Evolutionary conservation across 2,113 vertebrate genomes (phyloP), one percentile per base, ranked within the genome.

Genomic region (Tor tambroides): DNA sequence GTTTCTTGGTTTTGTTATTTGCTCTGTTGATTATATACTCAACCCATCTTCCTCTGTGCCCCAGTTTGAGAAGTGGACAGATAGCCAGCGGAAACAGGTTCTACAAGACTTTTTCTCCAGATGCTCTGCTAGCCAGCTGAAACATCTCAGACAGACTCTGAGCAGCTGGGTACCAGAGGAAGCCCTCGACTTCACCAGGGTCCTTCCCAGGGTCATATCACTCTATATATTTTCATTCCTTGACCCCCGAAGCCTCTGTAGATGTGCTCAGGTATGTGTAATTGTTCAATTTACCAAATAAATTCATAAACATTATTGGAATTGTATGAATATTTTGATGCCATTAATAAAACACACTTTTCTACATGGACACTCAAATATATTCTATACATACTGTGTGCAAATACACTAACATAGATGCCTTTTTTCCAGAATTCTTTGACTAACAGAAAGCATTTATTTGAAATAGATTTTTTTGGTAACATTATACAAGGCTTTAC

Each of bases 1-100:
- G 43, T 46, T 46, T 46, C 43, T 46, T 46, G 43, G 6, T 46
- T 46, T 46, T 46, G 11, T 46, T 46, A 3, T 46, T 46, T 46
- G 43, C 11, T 46, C 43, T 46, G 43, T 46, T 46, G 43, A 46
- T 46, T 35, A 17, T 14, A 41, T 56, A 11, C n/a, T 23, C 0
- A 49, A 7, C 23, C 5, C 4, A 61, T 30, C 72, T 85, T 83
- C 41, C 32, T 61, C 23, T 91, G 72, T 85, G 17, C 35, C 75
- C 28, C 90, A 99, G 97, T 98, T 98, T 93, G 95, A 96, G 93
- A 96, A 96, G 88, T 99, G 98, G 98, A 96, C 96, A 2, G 96
- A 97, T 59, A 87, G 92, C 51, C 98, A 99, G 91, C 95, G 96
- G 92, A 95, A 93, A 90, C 93, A 91, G 69, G 91, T 99, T 89